phyloP scores from a whole-genome alignment of 2,888 invertebrate species.

The Chrysolina haemoptera region DNA sequence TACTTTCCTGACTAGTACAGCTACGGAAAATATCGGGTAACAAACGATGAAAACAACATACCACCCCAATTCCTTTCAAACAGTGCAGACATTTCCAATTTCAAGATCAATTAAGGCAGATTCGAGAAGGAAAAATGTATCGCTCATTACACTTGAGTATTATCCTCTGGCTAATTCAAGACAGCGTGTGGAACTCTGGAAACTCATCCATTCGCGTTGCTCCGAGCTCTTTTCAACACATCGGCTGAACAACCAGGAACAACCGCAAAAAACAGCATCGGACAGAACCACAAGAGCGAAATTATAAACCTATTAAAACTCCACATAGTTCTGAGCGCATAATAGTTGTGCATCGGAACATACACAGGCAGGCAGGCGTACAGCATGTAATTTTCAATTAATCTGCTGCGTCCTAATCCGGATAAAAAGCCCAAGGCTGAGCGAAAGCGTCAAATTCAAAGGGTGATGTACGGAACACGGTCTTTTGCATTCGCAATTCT shows the following conservation, averaged over 20 bases:
- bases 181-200: neutral
- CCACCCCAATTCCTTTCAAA: too few relatives aligned
- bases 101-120: too few relatives aligned
- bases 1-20: too few relatives aligned
- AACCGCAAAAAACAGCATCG: slow-evolving; percentile 3
- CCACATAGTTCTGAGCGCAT: slow-evolving; percentile 27
- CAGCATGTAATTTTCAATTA: slow-evolving; percentile 42
- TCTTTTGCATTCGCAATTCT: slow-evolving; percentile 32
- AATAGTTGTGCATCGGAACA: slow-evolving; percentile 25
- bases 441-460: slow-evolving; percentile 32
- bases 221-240: slow-evolving; percentile 15
- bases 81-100: too few relatives aligned
- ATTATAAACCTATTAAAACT: slow-evolving; percentile 32
- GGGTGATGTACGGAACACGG: slow-evolving; percentile 32
- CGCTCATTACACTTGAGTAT: neutral
- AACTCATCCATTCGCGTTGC: neutral
- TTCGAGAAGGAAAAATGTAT: too few relatives aligned
- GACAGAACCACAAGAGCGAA: slow-evolving; percentile 14
- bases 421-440: slow-evolving; percentile 34
- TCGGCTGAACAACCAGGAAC: neutral
- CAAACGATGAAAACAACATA: too few relatives aligned
- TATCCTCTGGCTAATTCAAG: neutral
- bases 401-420: slow-evolving; percentile 37
- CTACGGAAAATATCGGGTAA: too few relatives aligned
- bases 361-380: neutral